Conservation (phyloP, 2,797 vertebrate genomes). For the Anableps anableps region DNA sequence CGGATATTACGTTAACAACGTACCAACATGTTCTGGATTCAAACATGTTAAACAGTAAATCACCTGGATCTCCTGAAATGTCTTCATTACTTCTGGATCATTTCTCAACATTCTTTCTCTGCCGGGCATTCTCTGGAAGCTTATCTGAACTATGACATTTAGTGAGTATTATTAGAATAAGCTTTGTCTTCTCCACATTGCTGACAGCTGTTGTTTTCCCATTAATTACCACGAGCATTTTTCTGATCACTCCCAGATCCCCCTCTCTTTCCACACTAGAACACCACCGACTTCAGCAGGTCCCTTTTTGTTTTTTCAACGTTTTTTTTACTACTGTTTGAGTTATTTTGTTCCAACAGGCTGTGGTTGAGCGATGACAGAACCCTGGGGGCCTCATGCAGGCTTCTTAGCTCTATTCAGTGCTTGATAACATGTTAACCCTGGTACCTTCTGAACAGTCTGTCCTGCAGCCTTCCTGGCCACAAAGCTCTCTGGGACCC, state of each 20-base stretch:
- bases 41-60: neutral
- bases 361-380: neutral
- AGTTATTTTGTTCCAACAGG: neutral
- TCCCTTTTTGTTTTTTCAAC: no score
- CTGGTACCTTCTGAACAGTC: slow-evolving; percentile 87
- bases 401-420: neutral
- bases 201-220: neutral
- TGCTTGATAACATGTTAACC: neutral
- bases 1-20: no score
- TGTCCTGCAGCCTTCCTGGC: slow-evolving; percentile 92
- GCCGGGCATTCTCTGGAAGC: neutral
- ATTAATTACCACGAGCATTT: neutral
- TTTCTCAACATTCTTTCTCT: neutral
- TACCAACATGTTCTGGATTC: neutral
- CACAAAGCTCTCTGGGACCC: slow-evolving; percentile 92
- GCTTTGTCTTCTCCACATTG: no score
- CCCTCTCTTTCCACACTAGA: neutral
- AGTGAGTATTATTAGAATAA: neutral
- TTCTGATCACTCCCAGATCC: neutral
- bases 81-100: neutral
- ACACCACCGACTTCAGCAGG: no score
- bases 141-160: neutral
- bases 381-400: neutral
- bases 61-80: neutral
- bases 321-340: no score